Percentiles rank a stretch among this genome's conserved stretches.
These are phyloP conservation scores for Brachyhypopomus gauderio DNA, from an alignment of 2,113 vertebrate genomes.

Conservation along the genomic window DNA sequence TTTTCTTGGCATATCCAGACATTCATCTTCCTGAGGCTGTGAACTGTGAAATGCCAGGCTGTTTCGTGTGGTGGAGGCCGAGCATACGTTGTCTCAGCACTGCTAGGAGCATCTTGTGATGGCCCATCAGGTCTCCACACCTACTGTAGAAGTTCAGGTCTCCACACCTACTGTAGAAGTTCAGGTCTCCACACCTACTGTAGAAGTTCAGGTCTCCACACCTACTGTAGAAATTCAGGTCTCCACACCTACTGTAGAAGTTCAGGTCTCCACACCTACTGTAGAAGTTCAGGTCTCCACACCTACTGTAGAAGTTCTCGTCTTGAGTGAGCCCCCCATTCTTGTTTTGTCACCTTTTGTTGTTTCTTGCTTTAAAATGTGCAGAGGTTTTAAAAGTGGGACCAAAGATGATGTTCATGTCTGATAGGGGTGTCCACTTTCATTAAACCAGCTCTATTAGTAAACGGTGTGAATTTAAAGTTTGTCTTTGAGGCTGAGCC, in stretches of 20 bases:
- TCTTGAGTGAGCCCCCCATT: slow-evolving; percentile 62
- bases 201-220: slow-evolving; percentile 43
- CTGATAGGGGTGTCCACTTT: slow-evolving; percentile 68
- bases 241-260: slow-evolving; percentile 27
- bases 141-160: slow-evolving; percentile 27
- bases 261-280: slow-evolving; percentile 30
- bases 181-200: slow-evolving; percentile 18
- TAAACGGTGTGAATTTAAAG: slow-evolving; percentile 71
- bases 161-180: slow-evolving; percentile 32
- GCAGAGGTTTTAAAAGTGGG: slow-evolving; percentile 64
- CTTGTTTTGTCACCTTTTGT: slow-evolving; percentile 59
- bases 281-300: slow-evolving; percentile 28
- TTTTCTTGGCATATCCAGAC: slow-evolving; percentile 13
- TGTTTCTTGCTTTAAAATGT: slow-evolving; percentile 64
- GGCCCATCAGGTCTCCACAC: slow-evolving; percentile 23
- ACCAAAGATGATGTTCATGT: slow-evolving; percentile 64
- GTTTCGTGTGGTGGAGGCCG: slow-evolving; percentile 60
- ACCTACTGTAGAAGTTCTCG: slow-evolving; percentile 38
- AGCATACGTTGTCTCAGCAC: slow-evolving; percentile 72
- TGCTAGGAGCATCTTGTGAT: slow-evolving; percentile 60
- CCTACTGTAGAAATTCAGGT: slow-evolving; percentile 26
- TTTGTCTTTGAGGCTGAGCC: slow-evolving; percentile 62
- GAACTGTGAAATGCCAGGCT: slow-evolving; percentile 30
- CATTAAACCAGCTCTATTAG: slow-evolving; percentile 65
- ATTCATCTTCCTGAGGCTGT: slow-evolving; percentile 15